These are phyloP conservation scores for Cyaniris semiargus DNA, from an alignment of 2,888 invertebrate genomes.

Conservation along the genomic window DNA sequence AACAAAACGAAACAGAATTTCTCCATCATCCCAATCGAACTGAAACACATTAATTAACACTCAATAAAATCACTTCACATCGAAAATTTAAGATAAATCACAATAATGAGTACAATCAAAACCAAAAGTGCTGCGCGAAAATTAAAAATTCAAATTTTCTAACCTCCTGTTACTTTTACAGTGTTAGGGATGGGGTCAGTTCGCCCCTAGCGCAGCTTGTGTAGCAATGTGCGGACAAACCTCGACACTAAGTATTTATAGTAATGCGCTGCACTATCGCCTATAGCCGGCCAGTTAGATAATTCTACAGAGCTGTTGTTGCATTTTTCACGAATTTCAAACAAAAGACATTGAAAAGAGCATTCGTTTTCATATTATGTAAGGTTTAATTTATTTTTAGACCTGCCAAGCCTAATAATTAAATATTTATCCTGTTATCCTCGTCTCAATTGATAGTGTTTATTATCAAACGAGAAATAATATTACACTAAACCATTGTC, in stretches of 20 bases:
- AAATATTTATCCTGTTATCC: not conserved
- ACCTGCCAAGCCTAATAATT: not conserved
- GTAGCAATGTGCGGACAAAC: conserved; percentile 65
- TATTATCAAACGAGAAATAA: not conserved
- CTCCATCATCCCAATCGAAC: conserved; percentile 57
- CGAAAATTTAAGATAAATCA: conserved; percentile 25
- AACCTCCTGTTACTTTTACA: conserved; percentile 74
- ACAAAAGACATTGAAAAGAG: conserved; percentile 26
- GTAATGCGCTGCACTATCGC: conserved; percentile 49
- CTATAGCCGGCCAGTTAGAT: conserved; percentile 43
- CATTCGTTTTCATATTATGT: conserved; percentile 31
- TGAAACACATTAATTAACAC: conserved; percentile 51
- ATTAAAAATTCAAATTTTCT: conserved; percentile 37
- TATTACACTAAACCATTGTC: no score
- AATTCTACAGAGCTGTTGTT: conserved; percentile 57
- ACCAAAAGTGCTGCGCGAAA: conserved; percentile 3
- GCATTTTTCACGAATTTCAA: conserved; percentile 36
- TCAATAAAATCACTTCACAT: conserved; percentile 40
- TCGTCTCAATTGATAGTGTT: not conserved
- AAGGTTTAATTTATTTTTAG: not conserved
- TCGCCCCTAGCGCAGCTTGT: conserved; percentile 63
- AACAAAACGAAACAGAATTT: conserved; percentile 60
- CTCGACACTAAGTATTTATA: conserved; percentile 66
- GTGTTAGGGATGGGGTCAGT: conserved; percentile 54
- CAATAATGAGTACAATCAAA: not conserved